phyloP scores from a whole-genome alignment of 1,140 invertebrate species.

The Pomacea maculata region DNA sequence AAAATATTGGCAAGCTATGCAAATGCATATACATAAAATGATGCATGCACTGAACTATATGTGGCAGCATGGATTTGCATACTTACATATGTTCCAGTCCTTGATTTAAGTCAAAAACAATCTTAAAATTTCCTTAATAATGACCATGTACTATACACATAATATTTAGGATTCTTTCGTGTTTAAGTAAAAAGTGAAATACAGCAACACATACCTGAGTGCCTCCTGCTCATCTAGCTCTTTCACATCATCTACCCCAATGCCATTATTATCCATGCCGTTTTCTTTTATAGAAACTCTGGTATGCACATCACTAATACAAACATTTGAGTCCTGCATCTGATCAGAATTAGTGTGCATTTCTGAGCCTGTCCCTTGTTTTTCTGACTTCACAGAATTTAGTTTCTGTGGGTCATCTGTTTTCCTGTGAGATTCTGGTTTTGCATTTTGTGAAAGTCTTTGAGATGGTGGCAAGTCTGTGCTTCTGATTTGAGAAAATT shows the following conservation, averaged over 20 bases:
- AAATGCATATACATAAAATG: too few species aligned
- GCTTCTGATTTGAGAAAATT: background rate
- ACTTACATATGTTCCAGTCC: too few species aligned
- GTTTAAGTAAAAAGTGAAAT: too few species aligned
- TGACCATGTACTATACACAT: too few species aligned
- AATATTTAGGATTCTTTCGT: too few species aligned
- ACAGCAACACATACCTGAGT: conserved; percentile 19
- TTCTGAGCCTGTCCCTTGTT: background rate
- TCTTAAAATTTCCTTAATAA: too few species aligned
- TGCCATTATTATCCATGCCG: conserved; percentile 5
- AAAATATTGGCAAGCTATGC: too few species aligned
- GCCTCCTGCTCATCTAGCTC: conserved; percentile 39
- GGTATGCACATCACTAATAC: background rate
- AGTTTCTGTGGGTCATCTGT: background rate
- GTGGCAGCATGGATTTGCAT: too few species aligned
- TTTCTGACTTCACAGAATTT: background rate
- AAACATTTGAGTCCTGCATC: background rate
- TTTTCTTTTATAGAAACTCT: background rate
- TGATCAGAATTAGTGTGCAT: background rate
- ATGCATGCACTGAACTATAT: too few species aligned
- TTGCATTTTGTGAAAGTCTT: background rate
- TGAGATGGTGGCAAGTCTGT: background rate
- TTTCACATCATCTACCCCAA: conserved; percentile 23
- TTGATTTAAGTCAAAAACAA: too few species aligned
- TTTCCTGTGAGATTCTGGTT: background rate